Evolutionary conservation across 2,113 vertebrate genomes (phyloP), one percentile per base, ranked within the genome.

Genomic region (Oncorhynchus gorbuscha): DNA sequence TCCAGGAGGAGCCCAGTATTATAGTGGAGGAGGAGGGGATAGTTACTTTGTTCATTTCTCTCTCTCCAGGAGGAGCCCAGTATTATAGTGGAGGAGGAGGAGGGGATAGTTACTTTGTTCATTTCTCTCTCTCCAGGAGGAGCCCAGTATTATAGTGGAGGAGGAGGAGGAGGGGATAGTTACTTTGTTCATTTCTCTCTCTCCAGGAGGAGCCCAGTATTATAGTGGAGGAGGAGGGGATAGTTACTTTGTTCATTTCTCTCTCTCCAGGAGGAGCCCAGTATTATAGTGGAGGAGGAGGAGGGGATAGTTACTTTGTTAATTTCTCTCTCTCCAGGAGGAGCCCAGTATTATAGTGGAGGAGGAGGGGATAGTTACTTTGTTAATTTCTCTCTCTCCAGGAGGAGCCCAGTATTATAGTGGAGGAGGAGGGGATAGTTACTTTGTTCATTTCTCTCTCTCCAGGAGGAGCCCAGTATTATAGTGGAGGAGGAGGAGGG

Each of bases 401-500:
- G 97, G 97, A 99, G 87, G 96, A 97, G 69, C 96, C 98, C 93
- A 99, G 97, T 86, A 98, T 98, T 87, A 91, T 99, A 78, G 95
- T 11, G 39, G 39, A 45, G 6, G 35, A 35, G 91, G 98, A 98
- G 90, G 97, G 28, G 28, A 28, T 28, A 48, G 12, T 58, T 13
- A 26, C 14, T 4, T 49, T 18, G 6, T 28, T 28, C 49, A 49
- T 28, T 20, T 20, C n/a, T 76, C 32, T 74, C 14, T 73, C 26
- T 64, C 16, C 85, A 99, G 97, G 97, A 99, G 87, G 96, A 97
- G 69, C 96, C 98, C 93, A 99, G 97, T 86, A 98, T 98, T 87
- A 91, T 99, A 78, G 95, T 11, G 24, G 24, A n/a, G n/a, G 24
- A 24, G 39, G 39, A 45, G 6, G 35, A 98, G 90, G 97, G 28